These are phyloP conservation scores for Brachycybe producta DNA, from an alignment of 2,888 invertebrate genomes.

Conservation along the genomic window DNA sequence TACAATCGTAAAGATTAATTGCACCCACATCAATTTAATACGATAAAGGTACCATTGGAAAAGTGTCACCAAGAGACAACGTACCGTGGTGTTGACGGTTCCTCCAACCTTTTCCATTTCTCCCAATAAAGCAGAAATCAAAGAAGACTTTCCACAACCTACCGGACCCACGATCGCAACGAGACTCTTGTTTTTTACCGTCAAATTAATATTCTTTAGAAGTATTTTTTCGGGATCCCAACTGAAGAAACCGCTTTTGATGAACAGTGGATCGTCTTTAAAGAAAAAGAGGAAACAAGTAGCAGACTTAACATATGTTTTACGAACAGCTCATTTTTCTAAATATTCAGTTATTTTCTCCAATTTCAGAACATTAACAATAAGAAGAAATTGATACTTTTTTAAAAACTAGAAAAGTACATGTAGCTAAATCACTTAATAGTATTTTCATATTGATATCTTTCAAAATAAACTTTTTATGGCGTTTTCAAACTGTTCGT, in stretches of 20 bases:
- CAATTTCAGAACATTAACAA: too few relatives aligned
- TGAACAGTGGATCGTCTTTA: slow-evolving; percentile 57
- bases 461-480: too few relatives aligned
- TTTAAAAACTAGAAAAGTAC: too few relatives aligned
- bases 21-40: neutral
- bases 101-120: slow-evolving; percentile 35
- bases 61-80: slow-evolving; percentile 25
- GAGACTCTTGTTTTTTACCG: slow-evolving; percentile 29
- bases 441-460: too few relatives aligned
- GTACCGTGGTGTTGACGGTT: slow-evolving; percentile 34
- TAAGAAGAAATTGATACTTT: too few relatives aligned
- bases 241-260: slow-evolving; percentile 74
- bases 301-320: too few relatives aligned
- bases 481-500: too few relatives aligned
- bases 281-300: slow-evolving; percentile 20
- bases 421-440: too few relatives aligned
- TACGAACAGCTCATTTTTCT: too few relatives aligned
- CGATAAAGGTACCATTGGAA: too few relatives aligned
- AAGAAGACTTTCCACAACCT: slow-evolving; percentile 40
- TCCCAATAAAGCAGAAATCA: slow-evolving; percentile 37
- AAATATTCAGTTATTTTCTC: too few relatives aligned
- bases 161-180: slow-evolving; percentile 39
- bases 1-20: slow-evolving; percentile 22
- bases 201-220: slow-evolving; percentile 37
- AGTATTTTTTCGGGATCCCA: slow-evolving; percentile 78